Evolutionary conservation across 2,888 invertebrate genomes (phyloP).

Genomic region (Iphiclides podalirius): DNA sequence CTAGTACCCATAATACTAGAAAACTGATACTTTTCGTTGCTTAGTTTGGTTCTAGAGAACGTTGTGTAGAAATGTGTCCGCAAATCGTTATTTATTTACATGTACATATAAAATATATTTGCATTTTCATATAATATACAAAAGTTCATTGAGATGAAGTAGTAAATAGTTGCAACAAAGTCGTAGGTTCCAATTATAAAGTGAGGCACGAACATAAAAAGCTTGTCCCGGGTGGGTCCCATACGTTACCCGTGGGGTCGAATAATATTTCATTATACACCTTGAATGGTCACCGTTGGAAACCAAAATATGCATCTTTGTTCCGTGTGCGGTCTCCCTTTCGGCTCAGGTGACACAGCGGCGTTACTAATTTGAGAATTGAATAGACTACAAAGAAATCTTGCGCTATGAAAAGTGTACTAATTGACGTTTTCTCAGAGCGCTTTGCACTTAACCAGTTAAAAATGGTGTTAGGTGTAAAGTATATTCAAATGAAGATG

Average conservation of each 20-base stretch:
- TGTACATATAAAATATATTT: too few species aligned
- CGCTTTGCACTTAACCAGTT: too few species aligned
- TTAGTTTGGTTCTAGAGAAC: too few species aligned
- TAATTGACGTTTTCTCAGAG: too few species aligned
- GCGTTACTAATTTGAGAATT: conserved; percentile 67
- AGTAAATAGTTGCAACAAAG: conserved; percentile 62
- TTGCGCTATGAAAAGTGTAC: conserved; percentile 29
- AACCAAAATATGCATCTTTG: conserved; percentile 70
- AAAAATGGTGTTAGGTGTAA: too few species aligned
- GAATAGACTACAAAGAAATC: conserved; percentile 31
- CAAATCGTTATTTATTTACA: too few species aligned
- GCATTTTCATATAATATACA: too few species aligned
- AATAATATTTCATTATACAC: conserved; percentile 66
- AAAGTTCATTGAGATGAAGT: too few species aligned
- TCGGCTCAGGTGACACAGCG: conserved; percentile 70
- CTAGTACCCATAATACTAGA: too few species aligned
- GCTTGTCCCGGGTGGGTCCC: conserved; percentile 42
- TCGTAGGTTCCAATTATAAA: conserved; percentile 61
- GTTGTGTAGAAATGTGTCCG: too few species aligned
- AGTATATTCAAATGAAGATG: too few species aligned
- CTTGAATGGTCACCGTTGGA: conserved; percentile 58
- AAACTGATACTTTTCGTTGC: too few species aligned
- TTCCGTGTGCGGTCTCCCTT: conserved; percentile 65
- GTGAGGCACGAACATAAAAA: conserved; percentile 55
- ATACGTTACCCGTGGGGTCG: conserved; percentile 63